Evolutionary conservation across 2,113 vertebrate species (phyloP).

Genomic region (Pachypanchax playfairii): DNA sequence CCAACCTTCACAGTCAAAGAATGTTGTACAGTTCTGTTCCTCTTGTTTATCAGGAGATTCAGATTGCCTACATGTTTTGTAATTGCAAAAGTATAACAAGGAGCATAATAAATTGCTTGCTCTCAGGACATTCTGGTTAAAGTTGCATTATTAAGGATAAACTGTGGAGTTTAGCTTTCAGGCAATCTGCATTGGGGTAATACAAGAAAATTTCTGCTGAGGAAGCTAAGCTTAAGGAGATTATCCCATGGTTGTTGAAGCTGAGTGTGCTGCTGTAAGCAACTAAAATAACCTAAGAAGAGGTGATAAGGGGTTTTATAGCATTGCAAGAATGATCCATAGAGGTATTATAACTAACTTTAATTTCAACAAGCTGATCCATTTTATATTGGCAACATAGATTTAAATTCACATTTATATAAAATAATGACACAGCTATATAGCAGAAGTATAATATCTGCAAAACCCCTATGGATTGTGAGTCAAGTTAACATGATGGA

Average conservation of each 20-base stretch:
- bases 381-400: neutral
- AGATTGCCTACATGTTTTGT: slow-evolving; percentile 40
- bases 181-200: slow-evolving; percentile 32
- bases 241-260: slow-evolving; percentile 43
- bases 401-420: neutral
- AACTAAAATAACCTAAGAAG: slow-evolving; percentile 51
- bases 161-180: slow-evolving; percentile 39
- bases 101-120: slow-evolving; percentile 39
- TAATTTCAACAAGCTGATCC: slow-evolving; percentile 19
- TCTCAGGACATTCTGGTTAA: slow-evolving; percentile 36
- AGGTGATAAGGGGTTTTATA: slow-evolving; percentile 38
- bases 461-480: slow-evolving; percentile 7
- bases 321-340: slow-evolving; percentile 8
- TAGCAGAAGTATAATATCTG: neutral
- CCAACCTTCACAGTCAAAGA: slow-evolving; percentile 15
- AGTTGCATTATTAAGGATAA: slow-evolving; percentile 46
- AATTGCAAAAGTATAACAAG: slow-evolving; percentile 39
- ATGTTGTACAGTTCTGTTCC: slow-evolving; percentile 23
- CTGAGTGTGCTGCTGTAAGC: slow-evolving; percentile 53
- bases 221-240: slow-evolving; percentile 45
- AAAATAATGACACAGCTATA: slow-evolving; percentile 6
- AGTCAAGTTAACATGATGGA: slow-evolving; percentile 22
- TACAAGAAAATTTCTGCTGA: slow-evolving; percentile 47
- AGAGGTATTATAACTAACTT: slow-evolving; percentile 7
- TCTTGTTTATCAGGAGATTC: slow-evolving; percentile 18